Percentiles rank a stretch among this genome's conserved stretches.
Evolutionary conservation across 2,113 vertebrate genomes (phyloP).

Genomic region (Carettochelys insculpta): DNA sequence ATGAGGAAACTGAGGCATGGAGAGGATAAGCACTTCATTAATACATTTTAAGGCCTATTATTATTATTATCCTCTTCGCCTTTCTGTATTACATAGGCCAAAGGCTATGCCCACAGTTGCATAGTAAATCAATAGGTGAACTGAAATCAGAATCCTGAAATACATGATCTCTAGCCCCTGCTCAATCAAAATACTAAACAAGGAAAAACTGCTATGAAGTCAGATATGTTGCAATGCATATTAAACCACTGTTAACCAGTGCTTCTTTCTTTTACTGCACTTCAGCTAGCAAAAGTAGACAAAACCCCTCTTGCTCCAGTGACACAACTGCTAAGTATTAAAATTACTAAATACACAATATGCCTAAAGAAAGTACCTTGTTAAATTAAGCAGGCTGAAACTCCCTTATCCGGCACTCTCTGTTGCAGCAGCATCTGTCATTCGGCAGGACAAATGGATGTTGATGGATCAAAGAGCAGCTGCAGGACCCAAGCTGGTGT

Average conservation of each 20-base stretch:
- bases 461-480: no score
- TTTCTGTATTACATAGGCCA: background rate
- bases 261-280: background rate
- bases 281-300: background rate
- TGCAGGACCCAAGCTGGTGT: no score
- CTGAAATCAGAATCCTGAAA: background rate
- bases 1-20: background rate
- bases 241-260: background rate
- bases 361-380: background rate
- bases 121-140: constrained; percentile 18
- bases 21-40: background rate
- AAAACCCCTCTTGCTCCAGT: background rate
- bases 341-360: constrained; percentile 22
- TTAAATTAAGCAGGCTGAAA: no score
- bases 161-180: background rate
- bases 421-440: no score
- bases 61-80: no score
- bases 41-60: background rate
- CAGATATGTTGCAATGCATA: background rate
- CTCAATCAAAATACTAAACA: constrained; percentile 1
- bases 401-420: no score
- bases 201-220: background rate
- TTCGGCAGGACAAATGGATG: no score
- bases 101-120: background rate
- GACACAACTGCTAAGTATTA: background rate